Conservation (phyloP, 2,797 vertebrate species). For the Myotis vivesi region DNA sequence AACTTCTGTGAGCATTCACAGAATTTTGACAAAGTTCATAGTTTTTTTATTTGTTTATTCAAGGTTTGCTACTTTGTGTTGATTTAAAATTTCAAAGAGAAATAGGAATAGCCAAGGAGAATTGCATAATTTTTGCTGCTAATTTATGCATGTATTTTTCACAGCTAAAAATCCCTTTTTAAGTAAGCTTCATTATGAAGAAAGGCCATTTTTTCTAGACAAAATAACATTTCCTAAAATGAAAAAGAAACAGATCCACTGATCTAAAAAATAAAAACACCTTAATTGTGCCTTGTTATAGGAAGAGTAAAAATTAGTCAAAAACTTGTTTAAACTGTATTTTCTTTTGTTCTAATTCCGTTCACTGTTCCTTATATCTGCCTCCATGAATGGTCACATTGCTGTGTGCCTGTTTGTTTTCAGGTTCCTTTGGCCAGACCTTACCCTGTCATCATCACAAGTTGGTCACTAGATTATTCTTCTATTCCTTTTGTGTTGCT, state of each 20-base stretch:
- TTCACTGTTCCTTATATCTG: not conserved
- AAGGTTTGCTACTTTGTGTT: constrained; percentile 19
- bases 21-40: constrained; percentile 56
- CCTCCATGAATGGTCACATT: not conserved
- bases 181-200: constrained; percentile 40
- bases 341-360: not conserved
- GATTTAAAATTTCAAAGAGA: constrained; percentile 49
- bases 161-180: constrained; percentile 9
- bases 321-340: not conserved
- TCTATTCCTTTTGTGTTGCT: not conserved
- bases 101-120: constrained; percentile 31
- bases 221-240: constrained; percentile 37
- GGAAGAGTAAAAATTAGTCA: not conserved
- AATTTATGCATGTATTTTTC: constrained; percentile 34
- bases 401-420: not conserved
- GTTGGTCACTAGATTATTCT: not conserved
- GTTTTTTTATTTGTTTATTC: not conserved
- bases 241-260: not conserved
- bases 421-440: not conserved
- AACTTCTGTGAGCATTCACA: not conserved
- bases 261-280: constrained; percentile 23
- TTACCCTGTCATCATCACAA: not conserved
- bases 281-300: constrained; percentile 68
- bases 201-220: constrained; percentile 48
- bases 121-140: constrained; percentile 11